Base-by-base conservation (phyloP, 2,113 vertebrate genomes). In the Thymallus thymallus region DNA sequence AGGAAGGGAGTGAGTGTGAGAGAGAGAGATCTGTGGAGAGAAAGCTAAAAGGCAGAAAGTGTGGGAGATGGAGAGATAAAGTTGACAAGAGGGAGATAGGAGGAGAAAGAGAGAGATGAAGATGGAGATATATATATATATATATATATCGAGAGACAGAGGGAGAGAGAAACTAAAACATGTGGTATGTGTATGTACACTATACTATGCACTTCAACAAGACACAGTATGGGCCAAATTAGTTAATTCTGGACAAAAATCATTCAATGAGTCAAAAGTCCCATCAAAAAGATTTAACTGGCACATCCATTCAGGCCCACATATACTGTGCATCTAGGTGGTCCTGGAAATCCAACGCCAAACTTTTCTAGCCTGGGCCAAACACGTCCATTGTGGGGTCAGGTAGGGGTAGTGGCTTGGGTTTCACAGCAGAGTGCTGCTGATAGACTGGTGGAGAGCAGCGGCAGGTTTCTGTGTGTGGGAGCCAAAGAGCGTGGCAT, bases 391-490 rank as follows among this genome's bases (percentile, higher is more conserved):
- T n/a, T 6, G 9, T 4, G 66, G 71, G 75, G 80, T 77, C 82
- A 69, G 45, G 12, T 56, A 18, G 30, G 56, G 56, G 56, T 30
- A 16, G 16, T 71, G 24, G 22, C 56, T 83, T 70, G 67, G 61
- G 73, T 81, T 83, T 82, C 70, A 0, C 74, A 72, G 74, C 58
- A 69, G 60, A 69, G 58, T 78, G 77, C 80, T 82, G 82, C 51
- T 83, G 78, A 84, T 78, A 82, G 80, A 84, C 72, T 48, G 24
- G 71, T 76, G 74, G 82, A 84, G 71, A 67, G 71, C 76, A 71
- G 66, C 0, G 60, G 60, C 83, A 83, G 58, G 75, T 80, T 79
- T 81, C 72, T 85, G 78, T 77, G 71, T 48, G 72, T 76, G 30
- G 63, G 58, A 68, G 55, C 82, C 80, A 82, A 80, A 84, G 65